Base-by-base conservation (phyloP, 2,113 vertebrate species). In the Alligator sinensis region DNA sequence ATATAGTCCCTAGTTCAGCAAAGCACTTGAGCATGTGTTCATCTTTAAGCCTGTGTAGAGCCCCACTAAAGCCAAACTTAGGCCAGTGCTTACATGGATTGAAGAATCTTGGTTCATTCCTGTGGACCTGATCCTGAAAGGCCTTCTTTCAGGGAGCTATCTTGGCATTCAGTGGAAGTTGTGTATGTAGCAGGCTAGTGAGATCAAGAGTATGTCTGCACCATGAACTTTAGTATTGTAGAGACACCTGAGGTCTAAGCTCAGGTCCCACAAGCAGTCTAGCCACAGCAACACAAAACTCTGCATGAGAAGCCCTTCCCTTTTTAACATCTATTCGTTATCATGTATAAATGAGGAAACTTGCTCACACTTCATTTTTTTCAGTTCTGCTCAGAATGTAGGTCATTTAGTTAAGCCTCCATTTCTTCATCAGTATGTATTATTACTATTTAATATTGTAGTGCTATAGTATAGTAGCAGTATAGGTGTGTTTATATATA, bases 191-290 rank as follows among this genome's bases (percentile, higher is more conserved):
- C 60, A 81, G 54, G 66, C 19, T 93, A 80, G 84, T 55, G 70
- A 0, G 3, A 30, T 25, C 60, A 54, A 47, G 66, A 12, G 59
- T 5, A 4, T 2, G 19, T 77, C 84, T 62, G 59, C 47, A 7
- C 21, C 61, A 77, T 38, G 1, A 0, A 22, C 9, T 12, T 66
- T 59, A 27, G 58, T n/a, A 19, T 22, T 76, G 75, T 68, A 79
- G 84, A 77, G 83, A 15, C 3, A 80, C 21, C 57, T 64, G 76
- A 34, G 34, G 28, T 63, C 47, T 47, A 80, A 62, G 47, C 84
- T 68, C 54, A 9, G 25, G 77, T 94, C 62, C 57, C 86, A 84
- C 68, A 94, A n/a, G 79, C 62, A 75, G 60, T 79, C 87, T 89
- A 55, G 66, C 55, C 24, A 55, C 60, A 19, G 83, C 24, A 92